These are phyloP conservation scores for Melitaea cinxia DNA, from an alignment of 1,140 invertebrate genomes.

Conservation along the genomic window DNA sequence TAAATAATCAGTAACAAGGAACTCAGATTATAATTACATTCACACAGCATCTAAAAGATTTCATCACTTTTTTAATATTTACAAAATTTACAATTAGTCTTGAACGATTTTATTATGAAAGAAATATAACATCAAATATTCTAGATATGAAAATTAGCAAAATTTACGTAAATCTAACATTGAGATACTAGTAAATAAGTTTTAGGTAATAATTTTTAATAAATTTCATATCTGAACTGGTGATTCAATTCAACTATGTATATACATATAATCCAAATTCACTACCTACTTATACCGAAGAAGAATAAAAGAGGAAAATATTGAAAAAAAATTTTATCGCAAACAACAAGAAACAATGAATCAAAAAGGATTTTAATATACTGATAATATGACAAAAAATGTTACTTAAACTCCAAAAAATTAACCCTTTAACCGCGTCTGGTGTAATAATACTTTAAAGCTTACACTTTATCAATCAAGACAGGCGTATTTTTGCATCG, in stretches of 20 bases:
- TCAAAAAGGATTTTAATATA: no score
- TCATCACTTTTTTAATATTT: constrained; percentile 44
- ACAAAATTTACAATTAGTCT: constrained; percentile 52
- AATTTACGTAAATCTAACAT: neutral
- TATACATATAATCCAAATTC: constrained; percentile 19
- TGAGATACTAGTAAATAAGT: neutral
- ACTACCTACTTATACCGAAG: constrained; percentile 15
- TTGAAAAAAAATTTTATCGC: no score
- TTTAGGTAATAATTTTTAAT: neutral
- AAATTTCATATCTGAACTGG: neutral
- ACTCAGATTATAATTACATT: constrained; percentile 15
- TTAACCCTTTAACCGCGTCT: no score
- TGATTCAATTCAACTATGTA: constrained; percentile 14
- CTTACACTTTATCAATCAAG: no score
- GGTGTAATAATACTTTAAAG: no score
- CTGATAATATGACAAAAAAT: no score
- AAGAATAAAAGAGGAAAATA: neutral
- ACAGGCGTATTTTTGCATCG: no score
- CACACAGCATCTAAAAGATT: constrained; percentile 13
- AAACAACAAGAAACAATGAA: no score
- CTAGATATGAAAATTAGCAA: constrained; percentile 8
- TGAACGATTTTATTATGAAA: no score
- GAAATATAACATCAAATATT: constrained; percentile 7
- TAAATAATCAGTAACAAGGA: constrained; percentile 18
- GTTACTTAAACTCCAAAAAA: no score